Evolutionary conservation across 2,113 vertebrate genomes (phyloP).

Genomic region (Lycaon pictus): DNA sequence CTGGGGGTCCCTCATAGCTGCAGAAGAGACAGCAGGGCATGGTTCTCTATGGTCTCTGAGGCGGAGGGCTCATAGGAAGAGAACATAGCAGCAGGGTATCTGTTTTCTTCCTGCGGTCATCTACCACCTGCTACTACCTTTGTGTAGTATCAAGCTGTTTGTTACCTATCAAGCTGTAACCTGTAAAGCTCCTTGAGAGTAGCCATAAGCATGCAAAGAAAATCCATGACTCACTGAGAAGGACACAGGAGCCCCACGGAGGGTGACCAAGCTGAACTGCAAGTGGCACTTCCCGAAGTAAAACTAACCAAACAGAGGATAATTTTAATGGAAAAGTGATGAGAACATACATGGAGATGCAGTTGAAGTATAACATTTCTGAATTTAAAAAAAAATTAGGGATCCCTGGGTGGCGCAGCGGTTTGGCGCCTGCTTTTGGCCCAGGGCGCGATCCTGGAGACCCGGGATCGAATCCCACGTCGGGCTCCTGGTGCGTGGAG

Average conservation of each 20-base stretch:
- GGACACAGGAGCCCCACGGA: background rate
- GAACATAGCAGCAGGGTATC: background rate
- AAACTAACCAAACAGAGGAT: background rate
- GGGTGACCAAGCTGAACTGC: background rate
- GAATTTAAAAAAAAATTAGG: background rate
- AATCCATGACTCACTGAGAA: background rate
- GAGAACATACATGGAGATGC: rapidly evolving
- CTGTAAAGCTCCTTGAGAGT: background rate
- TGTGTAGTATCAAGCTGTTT: too few species aligned
- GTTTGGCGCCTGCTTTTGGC: too few species aligned
- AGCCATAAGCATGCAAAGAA: background rate
- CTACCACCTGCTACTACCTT: background rate
- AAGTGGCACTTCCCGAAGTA: rapidly evolving
- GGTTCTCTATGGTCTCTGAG: rapidly evolving
- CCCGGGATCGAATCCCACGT: too few species aligned
- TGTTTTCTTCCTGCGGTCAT: background rate
- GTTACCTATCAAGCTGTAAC: background rate
- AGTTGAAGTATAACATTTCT: background rate
- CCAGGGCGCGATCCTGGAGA: too few species aligned
- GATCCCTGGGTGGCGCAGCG: too few species aligned
- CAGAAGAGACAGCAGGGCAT: background rate
- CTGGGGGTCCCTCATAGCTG: background rate
- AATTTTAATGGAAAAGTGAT: background rate
- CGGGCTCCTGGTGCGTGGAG: too few species aligned
- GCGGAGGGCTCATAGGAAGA: background rate